Evolutionary conservation across 2,888 invertebrate species (phyloP).

Genomic region (Eilema griseolum): DNA sequence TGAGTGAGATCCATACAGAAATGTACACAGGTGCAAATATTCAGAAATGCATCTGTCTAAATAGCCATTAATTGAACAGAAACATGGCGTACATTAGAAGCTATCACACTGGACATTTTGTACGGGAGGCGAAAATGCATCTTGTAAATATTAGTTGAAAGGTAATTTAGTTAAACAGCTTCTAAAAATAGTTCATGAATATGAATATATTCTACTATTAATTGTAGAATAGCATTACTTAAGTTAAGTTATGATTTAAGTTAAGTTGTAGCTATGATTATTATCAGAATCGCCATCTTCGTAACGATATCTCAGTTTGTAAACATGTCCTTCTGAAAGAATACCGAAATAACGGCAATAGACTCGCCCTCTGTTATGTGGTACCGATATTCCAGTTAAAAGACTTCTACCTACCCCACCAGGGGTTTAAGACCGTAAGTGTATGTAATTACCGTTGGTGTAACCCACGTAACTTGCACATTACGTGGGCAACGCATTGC

Average conservation of each 20-base stretch:
- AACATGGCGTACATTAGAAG: conserved; percentile 27
- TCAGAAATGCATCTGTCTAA: conserved; percentile 6
- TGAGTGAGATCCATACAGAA: neutral
- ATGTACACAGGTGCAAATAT: conserved; percentile 1
- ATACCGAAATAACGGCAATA: no score
- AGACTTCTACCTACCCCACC: neutral
- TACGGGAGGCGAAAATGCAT: conserved; percentile 6
- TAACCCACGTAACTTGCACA: conserved; percentile 5
- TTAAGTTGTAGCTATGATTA: no score
- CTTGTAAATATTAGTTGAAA: neutral
- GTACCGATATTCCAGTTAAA: neutral
- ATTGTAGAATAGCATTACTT: no score
- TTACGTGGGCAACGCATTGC: conserved; percentile 11
- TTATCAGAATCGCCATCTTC: no score
- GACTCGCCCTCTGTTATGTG: neutral
- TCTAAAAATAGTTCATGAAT: neutral
- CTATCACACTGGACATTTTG: conserved; percentile 39
- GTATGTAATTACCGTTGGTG: neutral
- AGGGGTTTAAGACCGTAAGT: neutral
- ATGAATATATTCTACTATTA: no score
- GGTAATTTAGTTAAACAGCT: neutral
- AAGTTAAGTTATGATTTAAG: no score
- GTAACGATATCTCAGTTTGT: no score
- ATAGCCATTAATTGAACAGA: conserved; percentile 16
- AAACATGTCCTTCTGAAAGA: no score